Evolutionary conservation across 2,888 invertebrate genomes (phyloP).

Genomic region (Eucriotettix oculatus): DNA sequence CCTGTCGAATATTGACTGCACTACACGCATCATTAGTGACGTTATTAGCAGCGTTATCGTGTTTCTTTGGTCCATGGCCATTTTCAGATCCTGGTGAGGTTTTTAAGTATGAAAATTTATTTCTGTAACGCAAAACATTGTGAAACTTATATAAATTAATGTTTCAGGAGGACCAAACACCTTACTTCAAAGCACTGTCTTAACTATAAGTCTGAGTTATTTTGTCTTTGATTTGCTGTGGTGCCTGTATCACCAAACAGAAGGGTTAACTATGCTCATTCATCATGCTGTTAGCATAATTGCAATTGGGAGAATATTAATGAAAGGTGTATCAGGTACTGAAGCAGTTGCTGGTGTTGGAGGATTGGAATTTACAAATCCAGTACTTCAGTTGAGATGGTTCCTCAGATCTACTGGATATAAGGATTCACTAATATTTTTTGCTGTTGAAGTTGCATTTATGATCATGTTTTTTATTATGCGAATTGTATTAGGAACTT

Average conservation of each 20-base stretch:
- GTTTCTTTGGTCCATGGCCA: slow-evolving; percentile 11
- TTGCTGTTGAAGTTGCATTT: slow-evolving; percentile 32
- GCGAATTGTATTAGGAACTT: slow-evolving; percentile 35
- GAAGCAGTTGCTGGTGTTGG: slow-evolving; percentile 27
- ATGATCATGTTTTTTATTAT: slow-evolving; percentile 30
- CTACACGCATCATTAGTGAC: slow-evolving; percentile 13
- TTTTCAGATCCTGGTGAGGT: slow-evolving; percentile 13
- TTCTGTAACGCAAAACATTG: neutral
- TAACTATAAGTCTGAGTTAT: slow-evolving; percentile 42
- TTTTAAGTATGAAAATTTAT: neutral
- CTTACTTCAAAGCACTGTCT: slow-evolving; percentile 26
- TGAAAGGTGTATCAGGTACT: slow-evolving; percentile 23
- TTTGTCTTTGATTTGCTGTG: slow-evolving; percentile 42
- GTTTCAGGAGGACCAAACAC: slow-evolving; percentile 18
- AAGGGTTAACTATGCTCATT: slow-evolving; percentile 32
- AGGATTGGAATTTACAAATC: slow-evolving; percentile 42
- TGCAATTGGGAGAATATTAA: slow-evolving; percentile 34
- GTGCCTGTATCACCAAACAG: slow-evolving; percentile 35
- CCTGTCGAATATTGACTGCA: slow-evolving; percentile 11
- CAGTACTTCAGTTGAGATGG: slow-evolving; percentile 43
- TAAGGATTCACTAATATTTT: slow-evolving; percentile 28
- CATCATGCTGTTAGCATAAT: slow-evolving; percentile 36
- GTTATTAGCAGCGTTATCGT: slow-evolving; percentile 7
- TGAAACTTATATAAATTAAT: neutral
- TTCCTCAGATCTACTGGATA: slow-evolving; percentile 35